Evolutionary conservation across 2,888 invertebrate species (phyloP).

Genomic region (Noctua pronuba): DNA sequence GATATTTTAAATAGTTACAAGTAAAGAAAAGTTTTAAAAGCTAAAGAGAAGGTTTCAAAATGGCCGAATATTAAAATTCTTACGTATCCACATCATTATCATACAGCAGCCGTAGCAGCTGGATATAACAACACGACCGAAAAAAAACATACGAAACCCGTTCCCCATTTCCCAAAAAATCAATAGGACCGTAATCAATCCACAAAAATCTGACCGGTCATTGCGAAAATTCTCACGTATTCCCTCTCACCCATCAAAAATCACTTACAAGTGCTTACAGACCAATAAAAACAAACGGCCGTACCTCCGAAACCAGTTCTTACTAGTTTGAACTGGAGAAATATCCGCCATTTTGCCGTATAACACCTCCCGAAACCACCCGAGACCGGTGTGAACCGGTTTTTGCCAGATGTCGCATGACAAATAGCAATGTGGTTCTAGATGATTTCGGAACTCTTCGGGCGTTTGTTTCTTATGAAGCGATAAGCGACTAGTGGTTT

Average conservation of each 20-base stretch:
- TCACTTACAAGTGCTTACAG: slow-evolving; percentile 74
- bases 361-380: slow-evolving; percentile 72
- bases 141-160: slow-evolving; percentile 9
- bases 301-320: slow-evolving; percentile 61
- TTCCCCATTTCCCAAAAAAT: slow-evolving; percentile 29
- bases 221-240: slow-evolving; percentile 64
- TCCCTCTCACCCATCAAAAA: slow-evolving; percentile 68
- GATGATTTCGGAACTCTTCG: slow-evolving; percentile 77
- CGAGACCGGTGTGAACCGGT: slow-evolving; percentile 79
- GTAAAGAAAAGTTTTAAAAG: too few relatives aligned
- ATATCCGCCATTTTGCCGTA: slow-evolving; percentile 69
- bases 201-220: slow-evolving; percentile 44
- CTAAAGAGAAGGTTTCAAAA: not conserved
- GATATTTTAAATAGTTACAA: too few relatives aligned
- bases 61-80: not conserved
- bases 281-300: slow-evolving; percentile 75
- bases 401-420: slow-evolving; percentile 82
- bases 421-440: slow-evolving; percentile 82
- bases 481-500: slow-evolving; percentile 51
- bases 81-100: not conserved
- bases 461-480: slow-evolving; percentile 59
- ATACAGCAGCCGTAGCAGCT: not conserved
- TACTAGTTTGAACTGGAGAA: slow-evolving; percentile 69
- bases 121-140: not conserved
- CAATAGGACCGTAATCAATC: slow-evolving; percentile 57